Evolutionary conservation across 2,888 invertebrate species (phyloP), one percentile per base, ranked within the genome.

Genomic region (Nematopogon swammerdamellus): DNA sequence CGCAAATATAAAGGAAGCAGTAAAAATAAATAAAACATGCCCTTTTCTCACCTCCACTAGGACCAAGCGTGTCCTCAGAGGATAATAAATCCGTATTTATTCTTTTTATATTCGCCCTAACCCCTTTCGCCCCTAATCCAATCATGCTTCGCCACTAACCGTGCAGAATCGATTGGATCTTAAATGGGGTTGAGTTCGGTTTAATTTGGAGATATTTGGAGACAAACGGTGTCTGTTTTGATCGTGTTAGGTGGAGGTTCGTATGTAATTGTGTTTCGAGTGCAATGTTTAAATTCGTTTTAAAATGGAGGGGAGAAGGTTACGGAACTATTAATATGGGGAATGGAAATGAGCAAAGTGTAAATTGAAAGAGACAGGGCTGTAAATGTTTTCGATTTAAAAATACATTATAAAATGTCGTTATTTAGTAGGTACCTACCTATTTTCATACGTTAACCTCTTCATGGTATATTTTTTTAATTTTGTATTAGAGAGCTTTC

Each of bases 81-180:
- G 67, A 72, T 73, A 73, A 79, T 79, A 79, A 79, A 79, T 79
- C 76, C 75, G 70, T 76, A 74, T 77, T 77, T 79, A 74, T 74
- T 76, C 74, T 75, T 75, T 75, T 72, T 74, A 73, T 71, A 70
- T 67, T 60, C 62, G 59, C 63, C 46, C n/a, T 43, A 11, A 30
- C 19, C 48, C 54, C 61, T 65, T n/a, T 70, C 75, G 75, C 65
- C 68, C 65, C 55, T 71, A 72, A 73, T 76, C 75, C 61, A 75
- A 75, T 75, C 70, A 70, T 62, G 64, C 58, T 61, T 14, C n/a
- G 36, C 36, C 66, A 62, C 58, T 64, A 63, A 65, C 68, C 70
- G 69, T 70, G 64, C 67, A 70, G 65, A 69, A 75, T 74, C 69
- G 70, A 72, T 56, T 53, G 19, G n/a, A 19, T 10, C 16, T 16